Base-by-base conservation (phyloP, 2,888 invertebrate genomes). In the Adela reaumurella region DNA sequence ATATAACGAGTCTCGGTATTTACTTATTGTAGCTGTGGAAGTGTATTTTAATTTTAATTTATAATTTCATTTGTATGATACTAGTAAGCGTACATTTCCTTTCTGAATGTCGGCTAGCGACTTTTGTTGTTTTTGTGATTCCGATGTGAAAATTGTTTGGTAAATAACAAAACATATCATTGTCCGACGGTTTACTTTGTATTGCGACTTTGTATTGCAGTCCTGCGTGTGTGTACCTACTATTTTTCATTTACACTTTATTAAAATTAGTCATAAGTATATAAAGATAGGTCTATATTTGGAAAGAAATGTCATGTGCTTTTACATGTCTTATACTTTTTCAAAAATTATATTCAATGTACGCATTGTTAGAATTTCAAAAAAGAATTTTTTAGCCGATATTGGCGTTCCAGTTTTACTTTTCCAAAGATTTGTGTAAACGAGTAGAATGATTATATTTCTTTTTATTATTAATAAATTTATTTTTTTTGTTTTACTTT, bases 1-100 rank as follows among this genome's bases (percentile, higher is more conserved):
- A 83, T 79, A 83, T 79, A 79, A n/a, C 74, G 76, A 78, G 69
- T 74, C 78, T 77, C 76, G 78, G 77, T 79, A 79, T 79, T 78
- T 79, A 78, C 76, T 73, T 79, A 78, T 78, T 74, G 73, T 77
- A 77, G 74, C 70, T 65, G 70, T 74, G 70, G 74, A 74, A 72
- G 73, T 73, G 74, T 71, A 71, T 68, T n/a, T n/a, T n/a, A 68
- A 67, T 48, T 52, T 74, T 68, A 70, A 74, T 74, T 67, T 74
- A 67, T 74, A 73, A 68, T 76, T 62, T 78, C 46, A 46, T 29
- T 46, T 46, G n/a, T n/a, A 46, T 28, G 18, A 43, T 43, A 17
- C 18, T 19, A 19, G 17, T 43, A 78, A 78, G 78, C 74, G 77
- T 78, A 78, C 74, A 76, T 71, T 68, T 67, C 70, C 74, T 51